A percentile compares a stretch with the other conserved stretches of the same genome.
Evolutionary conservation across 2,113 vertebrate species (phyloP).

Genomic region (Brevimyrus niger): DNA sequence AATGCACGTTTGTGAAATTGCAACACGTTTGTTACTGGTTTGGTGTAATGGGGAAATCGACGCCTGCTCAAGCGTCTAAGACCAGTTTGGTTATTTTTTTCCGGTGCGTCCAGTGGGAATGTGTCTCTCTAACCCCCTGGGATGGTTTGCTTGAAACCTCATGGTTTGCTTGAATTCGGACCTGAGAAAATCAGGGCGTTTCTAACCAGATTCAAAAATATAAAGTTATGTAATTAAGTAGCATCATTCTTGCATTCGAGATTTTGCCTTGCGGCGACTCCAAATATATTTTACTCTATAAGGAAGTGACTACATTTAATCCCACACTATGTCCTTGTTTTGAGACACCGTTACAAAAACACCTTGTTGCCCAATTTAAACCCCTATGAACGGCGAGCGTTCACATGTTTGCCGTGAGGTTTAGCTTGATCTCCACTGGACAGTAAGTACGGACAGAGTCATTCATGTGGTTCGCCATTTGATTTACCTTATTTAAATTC

Average conservation of each 20-base stretch:
- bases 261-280: not conserved
- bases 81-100: not conserved
- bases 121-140: not conserved
- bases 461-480: slow-evolving; percentile 53
- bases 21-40: not conserved
- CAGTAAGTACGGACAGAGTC: slow-evolving; percentile 50
- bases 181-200: not conserved
- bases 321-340: slow-evolving; percentile 55
- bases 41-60: not conserved
- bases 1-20: not conserved
- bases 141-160: not conserved
- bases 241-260: not conserved
- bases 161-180: not conserved
- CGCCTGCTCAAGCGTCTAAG: not conserved
- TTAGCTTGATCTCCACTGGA: slow-evolving; percentile 43
- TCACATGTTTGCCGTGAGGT: slow-evolving; percentile 48
- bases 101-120: not conserved
- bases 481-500: slow-evolving; percentile 63
- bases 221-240: not conserved
- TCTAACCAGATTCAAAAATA: not conserved
- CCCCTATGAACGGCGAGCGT: slow-evolving; percentile 40
- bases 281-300: not conserved
- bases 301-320: slow-evolving; percentile 41
- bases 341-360: slow-evolving; percentile 27
- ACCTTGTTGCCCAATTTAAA: slow-evolving; percentile 44